These are phyloP conservation scores for Lampropteryx suffumata DNA, from an alignment of 2,888 invertebrate species.

Conservation along the genomic window DNA sequence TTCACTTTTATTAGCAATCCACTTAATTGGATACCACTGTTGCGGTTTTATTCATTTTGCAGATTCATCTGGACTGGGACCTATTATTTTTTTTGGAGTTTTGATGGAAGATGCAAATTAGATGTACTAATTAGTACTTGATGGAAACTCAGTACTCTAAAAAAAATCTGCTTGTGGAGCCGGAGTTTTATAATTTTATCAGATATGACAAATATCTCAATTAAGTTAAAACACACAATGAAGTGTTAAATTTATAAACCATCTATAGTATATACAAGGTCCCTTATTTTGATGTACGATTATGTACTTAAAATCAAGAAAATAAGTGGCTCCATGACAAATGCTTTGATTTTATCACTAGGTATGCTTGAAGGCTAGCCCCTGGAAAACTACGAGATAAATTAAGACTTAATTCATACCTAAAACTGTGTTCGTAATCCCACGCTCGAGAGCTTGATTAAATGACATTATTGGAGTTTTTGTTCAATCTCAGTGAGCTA, in stretches of 20 bases:
- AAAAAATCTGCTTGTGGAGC: too few relatives aligned
- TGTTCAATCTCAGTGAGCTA: slow-evolving; percentile 40
- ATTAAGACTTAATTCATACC: slow-evolving; percentile 71
- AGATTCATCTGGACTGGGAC: slow-evolving; percentile 71
- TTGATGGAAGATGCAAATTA: slow-evolving; percentile 7
- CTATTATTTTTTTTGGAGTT: slow-evolving; percentile 47
- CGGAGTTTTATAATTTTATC: too few relatives aligned
- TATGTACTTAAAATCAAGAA: not conserved
- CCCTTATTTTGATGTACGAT: too few relatives aligned
- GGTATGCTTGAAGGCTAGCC: slow-evolving; percentile 62
- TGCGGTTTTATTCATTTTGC: slow-evolving; percentile 77
- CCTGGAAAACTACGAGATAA: slow-evolving; percentile 68
- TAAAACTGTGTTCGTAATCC: slow-evolving; percentile 68
- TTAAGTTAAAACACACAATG: too few relatives aligned
- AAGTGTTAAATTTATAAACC: too few relatives aligned
- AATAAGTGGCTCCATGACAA: slow-evolving; percentile 42
- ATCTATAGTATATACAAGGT: too few relatives aligned
- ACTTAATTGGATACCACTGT: slow-evolving; percentile 81
- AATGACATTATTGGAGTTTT: slow-evolving; percentile 69
- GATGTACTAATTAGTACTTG: too few relatives aligned
- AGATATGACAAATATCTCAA: too few relatives aligned
- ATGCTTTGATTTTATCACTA: slow-evolving; percentile 59
- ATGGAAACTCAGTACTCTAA: too few relatives aligned
- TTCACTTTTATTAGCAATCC: slow-evolving; percentile 83
- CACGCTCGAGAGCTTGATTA: slow-evolving; percentile 70